These are phyloP conservation scores for Microplitis demolitor DNA, from an alignment of 1,140 invertebrate species.

Conservation along the genomic window DNA sequence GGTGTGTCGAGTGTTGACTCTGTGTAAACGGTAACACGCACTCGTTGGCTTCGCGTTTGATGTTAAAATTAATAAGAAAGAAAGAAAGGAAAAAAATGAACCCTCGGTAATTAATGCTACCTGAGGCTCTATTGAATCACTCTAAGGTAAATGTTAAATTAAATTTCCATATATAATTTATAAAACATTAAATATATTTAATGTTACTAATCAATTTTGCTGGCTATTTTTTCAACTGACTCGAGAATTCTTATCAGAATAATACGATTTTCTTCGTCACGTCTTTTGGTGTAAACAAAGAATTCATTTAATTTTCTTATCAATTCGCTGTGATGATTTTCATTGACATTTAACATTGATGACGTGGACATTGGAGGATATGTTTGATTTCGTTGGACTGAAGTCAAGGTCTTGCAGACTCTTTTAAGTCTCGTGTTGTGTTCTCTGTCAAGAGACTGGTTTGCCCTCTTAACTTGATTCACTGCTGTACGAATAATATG, in stretches of 20 bases:
- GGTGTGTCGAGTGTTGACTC: neutral
- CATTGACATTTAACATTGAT: neutral
- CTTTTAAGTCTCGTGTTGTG: conserved; percentile 11
- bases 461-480: conserved; percentile 16
- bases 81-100: neutral
- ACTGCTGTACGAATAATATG: conserved; percentile 13
- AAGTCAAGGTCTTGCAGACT: neutral
- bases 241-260: conserved; percentile 42
- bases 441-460: neutral
- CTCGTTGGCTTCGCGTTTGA: neutral
- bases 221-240: conserved; percentile 42
- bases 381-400: neutral
- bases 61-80: no score
- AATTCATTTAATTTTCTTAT: conserved; percentile 39
- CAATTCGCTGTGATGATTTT: conserved; percentile 20
- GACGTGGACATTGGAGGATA: no score
- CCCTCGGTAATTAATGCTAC: conserved; percentile 1
- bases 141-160: neutral
- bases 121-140: neutral
- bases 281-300: conserved; percentile 39
- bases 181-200: neutral
- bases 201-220: conserved; percentile 31
- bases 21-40: conserved; percentile 8
- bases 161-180: neutral
- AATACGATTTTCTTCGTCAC: conserved; percentile 42